Evolutionary conservation across 1,140 invertebrate species (phyloP).

Genomic region (Bradysia coprophila): DNA sequence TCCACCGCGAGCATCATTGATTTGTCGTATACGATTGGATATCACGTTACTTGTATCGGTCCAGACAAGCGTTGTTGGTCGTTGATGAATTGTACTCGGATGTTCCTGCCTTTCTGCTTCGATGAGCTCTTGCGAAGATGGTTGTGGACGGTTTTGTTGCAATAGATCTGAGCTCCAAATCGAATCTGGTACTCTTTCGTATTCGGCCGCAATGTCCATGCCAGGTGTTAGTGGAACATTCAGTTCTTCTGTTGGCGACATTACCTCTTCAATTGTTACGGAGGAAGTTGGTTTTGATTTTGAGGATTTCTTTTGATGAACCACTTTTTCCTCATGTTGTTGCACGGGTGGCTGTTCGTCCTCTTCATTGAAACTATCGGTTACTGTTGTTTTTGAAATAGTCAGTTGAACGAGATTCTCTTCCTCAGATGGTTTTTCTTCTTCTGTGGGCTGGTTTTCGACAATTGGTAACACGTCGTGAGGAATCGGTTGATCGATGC

Average conservation of each 20-base stretch:
- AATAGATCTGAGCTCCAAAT: neutral
- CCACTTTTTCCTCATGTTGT: too few species aligned
- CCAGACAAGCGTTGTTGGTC: slow-evolving; percentile 6
- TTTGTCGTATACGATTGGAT: slow-evolving; percentile 14
- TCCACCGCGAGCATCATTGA: slow-evolving; percentile 10
- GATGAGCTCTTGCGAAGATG: slow-evolving; percentile 12
- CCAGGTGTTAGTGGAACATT: slow-evolving; percentile 24
- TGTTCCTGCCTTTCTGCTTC: too few species aligned
- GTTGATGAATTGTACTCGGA: neutral
- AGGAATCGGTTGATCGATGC: too few species aligned
- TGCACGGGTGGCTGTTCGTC: slow-evolving; percentile 15
- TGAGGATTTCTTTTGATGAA: neutral
- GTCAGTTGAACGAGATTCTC: slow-evolving; percentile 14
- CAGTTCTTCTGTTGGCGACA: slow-evolving; percentile 22
- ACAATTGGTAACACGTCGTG: slow-evolving; percentile 8
- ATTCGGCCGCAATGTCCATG: slow-evolving; percentile 9
- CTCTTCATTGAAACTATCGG: slow-evolving; percentile 16
- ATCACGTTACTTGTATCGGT: slow-evolving; percentile 14
- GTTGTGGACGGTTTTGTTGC: slow-evolving; percentile 7
- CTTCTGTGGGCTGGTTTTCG: slow-evolving; percentile 3
- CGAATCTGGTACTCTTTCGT: slow-evolving; percentile 1
- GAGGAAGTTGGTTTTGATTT: slow-evolving; percentile 7
- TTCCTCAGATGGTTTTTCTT: too few species aligned
- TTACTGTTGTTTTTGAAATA: slow-evolving; percentile 19
- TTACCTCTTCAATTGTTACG: slow-evolving; percentile 29